Evolutionary conservation across 2,888 invertebrate genomes (phyloP).

Genomic region (Ecdyonurus torrentis): DNA sequence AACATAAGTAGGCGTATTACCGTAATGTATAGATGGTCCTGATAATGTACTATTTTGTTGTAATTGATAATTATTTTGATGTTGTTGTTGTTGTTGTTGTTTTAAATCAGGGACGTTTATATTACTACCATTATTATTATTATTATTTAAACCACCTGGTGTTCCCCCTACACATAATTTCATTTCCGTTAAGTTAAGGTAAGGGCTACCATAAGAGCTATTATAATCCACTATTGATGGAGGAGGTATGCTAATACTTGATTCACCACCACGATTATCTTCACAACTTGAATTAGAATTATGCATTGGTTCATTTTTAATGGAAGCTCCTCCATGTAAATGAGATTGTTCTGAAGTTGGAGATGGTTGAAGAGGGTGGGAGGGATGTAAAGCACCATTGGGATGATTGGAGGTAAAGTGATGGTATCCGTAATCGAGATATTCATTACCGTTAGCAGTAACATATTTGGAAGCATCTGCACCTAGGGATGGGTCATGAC

Average conservation of each 20-base stretch:
- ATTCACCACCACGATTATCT: neutral
- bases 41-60: neutral
- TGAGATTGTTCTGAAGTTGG: neutral
- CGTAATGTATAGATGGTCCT: neutral
- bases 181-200: slow-evolving; percentile 11
- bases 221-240: neutral
- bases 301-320: neutral
- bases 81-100: neutral
- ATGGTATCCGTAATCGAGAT: slow-evolving; percentile 10
- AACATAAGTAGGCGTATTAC: neutral
- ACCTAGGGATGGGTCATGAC: neutral
- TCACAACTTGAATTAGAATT: neutral
- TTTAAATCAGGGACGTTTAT: neutral
- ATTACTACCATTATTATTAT: neutral
- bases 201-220: slow-evolving; percentile 6
- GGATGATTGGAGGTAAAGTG: slow-evolving; percentile 6
- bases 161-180: slow-evolving; percentile 9
- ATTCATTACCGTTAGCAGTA: slow-evolving; percentile 3
- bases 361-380: slow-evolving; percentile 4
- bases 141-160: neutral
- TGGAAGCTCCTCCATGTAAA: neutral
- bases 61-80: neutral
- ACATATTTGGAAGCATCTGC: neutral
- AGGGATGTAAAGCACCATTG: slow-evolving; percentile 6
- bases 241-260: neutral